Percentiles rank a stretch among this genome's conserved stretches.
Conservation (phyloP, 2,888 invertebrate genomes). For the Caenorhabditis wallacei region DNA sequence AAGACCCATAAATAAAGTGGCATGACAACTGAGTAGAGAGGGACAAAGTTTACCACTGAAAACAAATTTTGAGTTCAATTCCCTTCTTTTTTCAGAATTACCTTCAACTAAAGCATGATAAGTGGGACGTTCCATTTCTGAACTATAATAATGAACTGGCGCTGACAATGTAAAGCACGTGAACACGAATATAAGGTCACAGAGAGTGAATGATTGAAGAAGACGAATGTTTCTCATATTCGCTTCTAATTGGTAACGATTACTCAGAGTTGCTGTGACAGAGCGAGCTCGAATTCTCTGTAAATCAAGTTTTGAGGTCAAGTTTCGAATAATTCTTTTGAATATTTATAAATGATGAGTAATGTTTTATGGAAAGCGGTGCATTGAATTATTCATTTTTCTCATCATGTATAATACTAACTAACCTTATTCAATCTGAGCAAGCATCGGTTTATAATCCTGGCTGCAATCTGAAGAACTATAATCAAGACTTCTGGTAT, state of each 20-base stretch:
- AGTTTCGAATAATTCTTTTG: neutral
- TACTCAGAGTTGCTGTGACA: slow-evolving; percentile 33
- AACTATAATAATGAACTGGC: slow-evolving; percentile 53
- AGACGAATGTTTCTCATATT: slow-evolving; percentile 61
- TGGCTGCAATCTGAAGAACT: slow-evolving; percentile 42
- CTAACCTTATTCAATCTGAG: slow-evolving; percentile 46
- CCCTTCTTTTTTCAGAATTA: neutral
- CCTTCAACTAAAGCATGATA: slow-evolving; percentile 61
- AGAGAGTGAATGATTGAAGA: slow-evolving; percentile 48
- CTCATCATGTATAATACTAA: neutral
- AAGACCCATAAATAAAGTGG: slow-evolving; percentile 59
- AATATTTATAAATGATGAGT: neutral
- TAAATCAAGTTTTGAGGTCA: neutral
- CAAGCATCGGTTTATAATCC: slow-evolving; percentile 38
- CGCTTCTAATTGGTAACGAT: slow-evolving; percentile 55
- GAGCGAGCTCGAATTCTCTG: slow-evolving; percentile 46
- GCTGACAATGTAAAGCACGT: slow-evolving; percentile 58
- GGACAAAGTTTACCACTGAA: slow-evolving; percentile 57
- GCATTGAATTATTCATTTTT: neutral
- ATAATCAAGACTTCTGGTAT: slow-evolving; percentile 57
- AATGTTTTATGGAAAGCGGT: neutral
- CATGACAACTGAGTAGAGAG: slow-evolving; percentile 58
- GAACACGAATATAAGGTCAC: slow-evolving; percentile 58
- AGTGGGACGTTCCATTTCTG: slow-evolving; percentile 45
- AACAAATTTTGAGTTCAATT: neutral